Percentiles rank a stretch among this genome's conserved stretches.
phyloP scores from a whole-genome alignment of 2,888 invertebrate genomes.

The Zeuzera pyrina region DNA sequence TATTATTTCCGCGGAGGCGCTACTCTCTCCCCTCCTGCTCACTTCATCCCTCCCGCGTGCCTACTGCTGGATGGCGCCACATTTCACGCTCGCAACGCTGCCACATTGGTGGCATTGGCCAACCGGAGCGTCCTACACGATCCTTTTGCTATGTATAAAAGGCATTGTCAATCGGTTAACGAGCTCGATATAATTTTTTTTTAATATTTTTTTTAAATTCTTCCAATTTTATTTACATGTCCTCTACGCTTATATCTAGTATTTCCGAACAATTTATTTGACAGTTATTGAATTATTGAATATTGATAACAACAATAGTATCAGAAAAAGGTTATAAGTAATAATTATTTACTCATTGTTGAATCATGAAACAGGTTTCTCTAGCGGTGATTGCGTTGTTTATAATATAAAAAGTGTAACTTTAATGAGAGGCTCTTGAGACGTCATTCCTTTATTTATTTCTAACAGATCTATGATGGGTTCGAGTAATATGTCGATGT shows the following conservation, averaged over 20 bases:
- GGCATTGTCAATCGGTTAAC: conserved; percentile 13
- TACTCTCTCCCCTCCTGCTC: conserved; percentile 25
- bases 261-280: too few species aligned
- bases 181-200: too few species aligned
- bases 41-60: conserved; percentile 16
- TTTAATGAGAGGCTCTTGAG: conserved; percentile 31
- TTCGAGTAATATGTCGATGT: conserved; percentile 42
- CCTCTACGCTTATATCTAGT: too few species aligned
- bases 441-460: conserved; percentile 33
- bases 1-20: conserved; percentile 46
- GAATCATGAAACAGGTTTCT: too few species aligned
- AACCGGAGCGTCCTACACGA: too few species aligned
- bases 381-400: conserved; percentile 15
- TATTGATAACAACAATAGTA: too few species aligned
- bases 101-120: too few species aligned
- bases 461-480: conserved; percentile 53
- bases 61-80: conserved; percentile 37
- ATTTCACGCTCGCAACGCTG: conserved; percentile 42
- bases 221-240: too few species aligned
- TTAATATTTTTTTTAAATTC: too few species aligned
- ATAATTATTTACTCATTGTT: too few species aligned
- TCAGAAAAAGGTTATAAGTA: too few species aligned
- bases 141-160: background rate
- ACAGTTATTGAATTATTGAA: too few species aligned
- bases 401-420: conserved; percentile 18